These are phyloP conservation scores for Leptinotarsa undecemlineata DNA, from an alignment of 1,140 invertebrate genomes.

Conservation along the genomic window DNA sequence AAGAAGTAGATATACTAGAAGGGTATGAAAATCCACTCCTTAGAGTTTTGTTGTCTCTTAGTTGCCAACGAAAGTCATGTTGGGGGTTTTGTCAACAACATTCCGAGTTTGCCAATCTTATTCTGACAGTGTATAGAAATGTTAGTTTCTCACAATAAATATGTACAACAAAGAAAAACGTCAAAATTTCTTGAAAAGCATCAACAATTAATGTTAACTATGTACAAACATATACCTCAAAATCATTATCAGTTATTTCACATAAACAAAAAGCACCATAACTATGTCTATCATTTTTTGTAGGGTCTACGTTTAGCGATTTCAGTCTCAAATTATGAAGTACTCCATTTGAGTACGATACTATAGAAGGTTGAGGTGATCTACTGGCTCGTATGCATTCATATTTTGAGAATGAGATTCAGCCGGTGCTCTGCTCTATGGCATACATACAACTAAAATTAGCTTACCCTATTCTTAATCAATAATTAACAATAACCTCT, in stretches of 20 bases:
- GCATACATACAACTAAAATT: slow-evolving; percentile 39
- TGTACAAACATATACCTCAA: slow-evolving; percentile 41
- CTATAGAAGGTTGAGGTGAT: slow-evolving; percentile 3
- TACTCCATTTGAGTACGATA: background rate
- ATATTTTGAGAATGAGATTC: slow-evolving; percentile 11
- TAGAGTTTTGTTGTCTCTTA: too few species aligned
- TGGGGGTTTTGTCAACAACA: too few species aligned
- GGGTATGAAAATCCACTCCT: too few species aligned
- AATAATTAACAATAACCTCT: slow-evolving; percentile 55
- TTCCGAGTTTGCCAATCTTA: too few species aligned
- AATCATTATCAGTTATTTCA: slow-evolving; percentile 37
- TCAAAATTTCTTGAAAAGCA: background rate
- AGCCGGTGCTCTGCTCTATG: slow-evolving; percentile 16
- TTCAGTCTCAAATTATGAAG: background rate
- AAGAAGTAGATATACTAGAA: too few species aligned
- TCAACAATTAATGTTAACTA: slow-evolving; percentile 40
- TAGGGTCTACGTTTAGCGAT: background rate
- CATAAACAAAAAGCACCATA: slow-evolving; percentile 40
- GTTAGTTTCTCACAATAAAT: background rate
- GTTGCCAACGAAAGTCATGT: too few species aligned
- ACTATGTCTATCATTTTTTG: background rate
- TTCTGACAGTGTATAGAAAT: background rate
- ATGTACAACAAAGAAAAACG: slow-evolving; percentile 11
- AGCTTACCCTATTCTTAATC: slow-evolving; percentile 48
- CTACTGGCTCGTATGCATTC: slow-evolving; percentile 24